phyloP scores from a whole-genome alignment of 2,888 invertebrate genomes.

The Xestia ashworthii region DNA sequence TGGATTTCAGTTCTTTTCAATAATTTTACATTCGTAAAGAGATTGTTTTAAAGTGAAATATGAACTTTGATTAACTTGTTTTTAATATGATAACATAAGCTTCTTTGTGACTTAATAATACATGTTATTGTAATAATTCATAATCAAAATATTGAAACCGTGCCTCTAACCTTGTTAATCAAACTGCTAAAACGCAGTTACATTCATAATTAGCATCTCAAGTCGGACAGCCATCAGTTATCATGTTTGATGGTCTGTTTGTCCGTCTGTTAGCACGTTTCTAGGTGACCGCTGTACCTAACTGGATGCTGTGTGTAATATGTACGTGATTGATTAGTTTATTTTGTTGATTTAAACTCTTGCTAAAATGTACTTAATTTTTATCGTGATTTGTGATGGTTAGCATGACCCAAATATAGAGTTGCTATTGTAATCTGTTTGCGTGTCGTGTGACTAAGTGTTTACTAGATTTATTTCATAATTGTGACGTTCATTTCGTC shows the following conservation, averaged over 20 bases:
- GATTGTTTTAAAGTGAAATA: too few species aligned
- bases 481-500: background rate
- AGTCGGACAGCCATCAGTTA: slow-evolving; percentile 69
- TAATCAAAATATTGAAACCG: slow-evolving; percentile 15
- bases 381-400: slow-evolving; percentile 53
- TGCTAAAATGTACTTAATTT: slow-evolving; percentile 39
- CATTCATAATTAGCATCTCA: slow-evolving; percentile 65
- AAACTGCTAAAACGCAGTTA: slow-evolving; percentile 67
- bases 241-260: slow-evolving; percentile 72
- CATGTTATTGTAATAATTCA: slow-evolving; percentile 20
- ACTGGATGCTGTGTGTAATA: slow-evolving; percentile 49
- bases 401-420: slow-evolving; percentile 29
- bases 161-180: slow-evolving; percentile 56
- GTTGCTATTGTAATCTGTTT: background rate
- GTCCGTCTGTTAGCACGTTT: slow-evolving; percentile 68
- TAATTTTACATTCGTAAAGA: background rate
- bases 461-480: background rate
- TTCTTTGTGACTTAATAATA: background rate
- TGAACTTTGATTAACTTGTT: background rate
- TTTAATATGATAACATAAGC: background rate
- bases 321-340: slow-evolving; percentile 52
- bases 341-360: slow-evolving; percentile 40
- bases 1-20: background rate
- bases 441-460: slow-evolving; percentile 7
- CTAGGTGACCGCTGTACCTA: slow-evolving; percentile 65